A percentile compares a stretch with the other conserved stretches of the same genome.
phyloP scores from a whole-genome alignment of 1,140 invertebrate species.

The Amyelois transitella region DNA sequence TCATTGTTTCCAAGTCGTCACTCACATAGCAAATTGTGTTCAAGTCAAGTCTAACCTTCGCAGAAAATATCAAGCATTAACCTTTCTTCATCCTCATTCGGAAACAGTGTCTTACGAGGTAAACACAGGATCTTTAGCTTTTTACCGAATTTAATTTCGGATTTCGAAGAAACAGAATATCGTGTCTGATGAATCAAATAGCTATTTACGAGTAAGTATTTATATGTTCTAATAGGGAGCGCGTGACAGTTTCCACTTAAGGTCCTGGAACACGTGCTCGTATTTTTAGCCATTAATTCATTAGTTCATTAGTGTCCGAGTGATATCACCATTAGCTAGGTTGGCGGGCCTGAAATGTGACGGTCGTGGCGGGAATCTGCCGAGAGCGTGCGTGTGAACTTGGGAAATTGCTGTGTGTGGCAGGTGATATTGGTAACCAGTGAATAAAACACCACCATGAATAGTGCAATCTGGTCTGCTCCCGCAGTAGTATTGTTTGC shows the following conservation, averaged over 20 bases:
- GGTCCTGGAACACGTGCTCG: constrained; percentile 20
- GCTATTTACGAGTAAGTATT: not conserved
- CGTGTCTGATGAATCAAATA: not conserved
- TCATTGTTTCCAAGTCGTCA: constrained; percentile 5
- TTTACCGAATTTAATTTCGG: too few species aligned
- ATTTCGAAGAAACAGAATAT: too few species aligned
- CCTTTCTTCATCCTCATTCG: constrained; percentile 19
- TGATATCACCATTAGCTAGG: constrained; percentile 44
- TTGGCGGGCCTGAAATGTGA: constrained; percentile 27
- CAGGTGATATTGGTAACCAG: too few species aligned
- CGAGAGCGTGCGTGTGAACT: constrained; percentile 36
- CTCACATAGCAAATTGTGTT: not conserved
- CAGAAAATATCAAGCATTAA: constrained; percentile 23
- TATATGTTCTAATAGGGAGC: constrained; percentile 24
- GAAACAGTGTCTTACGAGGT: constrained; percentile 5
- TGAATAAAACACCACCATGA: not conserved
- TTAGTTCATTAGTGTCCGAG: constrained; percentile 41
- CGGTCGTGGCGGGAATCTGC: constrained; percentile 26
- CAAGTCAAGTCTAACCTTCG: constrained; percentile 3
- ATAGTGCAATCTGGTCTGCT: not conserved
- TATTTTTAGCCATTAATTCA: constrained; percentile 42
- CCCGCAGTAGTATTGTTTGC: not conserved
- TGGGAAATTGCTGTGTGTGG: constrained; percentile 8
- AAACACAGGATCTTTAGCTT: not conserved
- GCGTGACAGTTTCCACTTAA: constrained; percentile 38